Conservation (phyloP, 1,140 invertebrate species). For the Colletes gigas region DNA sequence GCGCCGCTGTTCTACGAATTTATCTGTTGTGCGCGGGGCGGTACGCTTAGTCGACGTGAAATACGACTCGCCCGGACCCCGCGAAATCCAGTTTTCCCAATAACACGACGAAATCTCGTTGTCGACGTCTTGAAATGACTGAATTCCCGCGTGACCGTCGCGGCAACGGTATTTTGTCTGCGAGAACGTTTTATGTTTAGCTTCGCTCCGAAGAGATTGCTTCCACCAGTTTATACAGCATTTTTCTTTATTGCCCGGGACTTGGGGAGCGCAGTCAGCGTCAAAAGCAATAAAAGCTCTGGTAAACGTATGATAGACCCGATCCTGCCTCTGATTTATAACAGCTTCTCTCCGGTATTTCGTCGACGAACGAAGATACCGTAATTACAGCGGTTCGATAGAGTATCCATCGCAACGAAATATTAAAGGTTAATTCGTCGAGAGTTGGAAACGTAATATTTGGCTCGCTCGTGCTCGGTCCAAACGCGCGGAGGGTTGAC, state of each 20-base stretch:
- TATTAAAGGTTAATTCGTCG: not conserved
- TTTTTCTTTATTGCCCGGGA: not conserved
- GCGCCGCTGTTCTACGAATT: constrained; percentile 52
- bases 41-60: constrained; percentile 14
- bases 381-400: no score
- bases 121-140: not conserved
- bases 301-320: not conserved
- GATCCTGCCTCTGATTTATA: not conserved
- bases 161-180: not conserved
- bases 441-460: not conserved
- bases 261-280: not conserved
- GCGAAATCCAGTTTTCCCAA: constrained; percentile 1
- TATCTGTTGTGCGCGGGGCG: constrained; percentile 26
- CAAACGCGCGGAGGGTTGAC: not conserved
- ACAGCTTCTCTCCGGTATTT: not conserved
- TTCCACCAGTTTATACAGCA: no score
- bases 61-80: not conserved
- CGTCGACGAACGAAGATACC: no score
- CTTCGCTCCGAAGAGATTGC: not conserved
- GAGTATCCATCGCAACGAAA: no score
- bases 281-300: not conserved
- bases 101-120: constrained; percentile 9
- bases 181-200: not conserved
- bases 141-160: not conserved
- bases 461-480: not conserved